These are phyloP conservation scores for Aphelenchoides fujianensis DNA, from an alignment of 1,140 invertebrate species.

Conservation along the genomic window DNA sequence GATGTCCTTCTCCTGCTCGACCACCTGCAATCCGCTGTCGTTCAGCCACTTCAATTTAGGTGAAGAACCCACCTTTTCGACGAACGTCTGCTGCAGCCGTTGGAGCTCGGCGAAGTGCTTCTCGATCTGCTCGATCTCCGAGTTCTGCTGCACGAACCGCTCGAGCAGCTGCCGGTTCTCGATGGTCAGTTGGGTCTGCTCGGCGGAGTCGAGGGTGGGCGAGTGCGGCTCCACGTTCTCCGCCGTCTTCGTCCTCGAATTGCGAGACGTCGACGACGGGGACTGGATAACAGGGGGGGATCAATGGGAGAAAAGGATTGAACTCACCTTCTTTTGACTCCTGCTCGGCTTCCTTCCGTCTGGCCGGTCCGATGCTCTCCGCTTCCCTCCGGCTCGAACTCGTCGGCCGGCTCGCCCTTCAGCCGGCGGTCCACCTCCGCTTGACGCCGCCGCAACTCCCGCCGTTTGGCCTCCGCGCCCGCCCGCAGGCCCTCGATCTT, in stretches of 20 bases:
- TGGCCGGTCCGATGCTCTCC: conserved; percentile 7
- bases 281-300: too few species aligned
- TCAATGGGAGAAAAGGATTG: too few species aligned
- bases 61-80: conserved; percentile 79
- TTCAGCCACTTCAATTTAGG: too few species aligned
- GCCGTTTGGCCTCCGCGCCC: conserved; percentile 31
- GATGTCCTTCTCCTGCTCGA: conserved; percentile 77
- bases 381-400: background rate
- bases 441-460: conserved; percentile 17
- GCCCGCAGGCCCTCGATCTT: conserved; percentile 28
- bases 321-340: background rate
- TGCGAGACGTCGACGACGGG: background rate
- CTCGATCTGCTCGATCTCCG: conserved; percentile 65
- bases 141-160: conserved; percentile 40
- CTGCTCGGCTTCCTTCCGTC: conserved; percentile 2
- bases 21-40: too few species aligned
- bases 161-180: conserved; percentile 52
- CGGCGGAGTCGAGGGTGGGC: conserved; percentile 14
- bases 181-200: conserved; percentile 42
- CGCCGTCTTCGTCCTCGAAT: conserved; percentile 5
- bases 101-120: conserved; percentile 91
- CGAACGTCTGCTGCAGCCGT: conserved; percentile 90
- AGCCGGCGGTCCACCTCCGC: conserved; percentile 8
- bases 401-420: background rate
- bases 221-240: conserved; percentile 6